phyloP scores from a whole-genome alignment of 2,888 invertebrate species.

The Prenolepis imparis region DNA sequence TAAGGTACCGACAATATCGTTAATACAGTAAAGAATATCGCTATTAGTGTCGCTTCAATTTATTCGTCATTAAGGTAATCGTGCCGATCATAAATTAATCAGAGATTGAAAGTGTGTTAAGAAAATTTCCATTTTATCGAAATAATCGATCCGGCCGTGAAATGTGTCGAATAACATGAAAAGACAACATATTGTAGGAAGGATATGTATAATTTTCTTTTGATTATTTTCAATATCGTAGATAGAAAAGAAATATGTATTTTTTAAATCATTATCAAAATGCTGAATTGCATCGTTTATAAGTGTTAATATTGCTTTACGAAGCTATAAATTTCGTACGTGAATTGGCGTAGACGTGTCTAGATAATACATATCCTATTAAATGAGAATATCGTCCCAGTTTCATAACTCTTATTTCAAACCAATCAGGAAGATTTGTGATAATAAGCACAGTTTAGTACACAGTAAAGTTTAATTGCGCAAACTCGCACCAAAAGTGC shows the following conservation, averaged over 20 bases:
- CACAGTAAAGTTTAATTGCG: slow-evolving; percentile 21
- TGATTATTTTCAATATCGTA: slow-evolving; percentile 14
- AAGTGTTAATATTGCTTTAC: slow-evolving; percentile 38
- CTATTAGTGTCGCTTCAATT: background rate
- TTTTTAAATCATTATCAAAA: slow-evolving; percentile 32
- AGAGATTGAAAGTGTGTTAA: slow-evolving; percentile 23
- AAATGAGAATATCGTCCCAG: slow-evolving; percentile 5
- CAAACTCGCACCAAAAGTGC: background rate
- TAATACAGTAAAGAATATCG: slow-evolving; percentile 3
- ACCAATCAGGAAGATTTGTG: slow-evolving; percentile 10
- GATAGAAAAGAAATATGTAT: slow-evolving; percentile 23
- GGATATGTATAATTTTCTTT: slow-evolving; percentile 14
- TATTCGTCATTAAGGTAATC: slow-evolving; percentile 26
- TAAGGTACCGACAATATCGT: slow-evolving; percentile 20
- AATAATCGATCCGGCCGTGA: slow-evolving; percentile 17
- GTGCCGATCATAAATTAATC: slow-evolving; percentile 19
- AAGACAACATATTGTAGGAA: slow-evolving; percentile 11
- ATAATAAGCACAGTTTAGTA: background rate
- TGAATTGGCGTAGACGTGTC: slow-evolving; percentile 11
- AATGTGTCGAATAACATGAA: slow-evolving; percentile 20
- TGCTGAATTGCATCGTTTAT: slow-evolving; percentile 35
- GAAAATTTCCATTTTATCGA: background rate
- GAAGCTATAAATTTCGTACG: slow-evolving; percentile 32
- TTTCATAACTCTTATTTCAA: slow-evolving; percentile 22
- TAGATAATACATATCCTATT: slow-evolving; percentile 8